Conservation (phyloP, 2,113 vertebrate species). For the Planiliza haematocheilus region DNA sequence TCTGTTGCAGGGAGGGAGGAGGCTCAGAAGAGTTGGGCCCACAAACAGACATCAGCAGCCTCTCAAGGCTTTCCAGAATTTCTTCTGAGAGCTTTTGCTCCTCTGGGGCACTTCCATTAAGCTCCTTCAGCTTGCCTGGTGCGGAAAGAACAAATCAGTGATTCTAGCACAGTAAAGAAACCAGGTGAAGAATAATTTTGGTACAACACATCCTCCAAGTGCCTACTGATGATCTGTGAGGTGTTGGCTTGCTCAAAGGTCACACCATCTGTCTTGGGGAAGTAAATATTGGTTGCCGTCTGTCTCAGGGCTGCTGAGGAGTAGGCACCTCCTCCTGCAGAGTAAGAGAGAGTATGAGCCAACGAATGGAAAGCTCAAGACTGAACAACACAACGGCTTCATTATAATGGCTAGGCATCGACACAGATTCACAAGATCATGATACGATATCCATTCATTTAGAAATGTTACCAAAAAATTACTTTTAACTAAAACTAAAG, state of each 20-base stretch:
- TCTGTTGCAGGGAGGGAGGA: slow-evolving; percentile 86
- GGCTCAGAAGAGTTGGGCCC: slow-evolving; percentile 77
- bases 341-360: background rate
- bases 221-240: slow-evolving; percentile 90
- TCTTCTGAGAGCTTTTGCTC: slow-evolving; percentile 78
- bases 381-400: no score
- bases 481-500: no score
- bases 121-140: slow-evolving; percentile 91
- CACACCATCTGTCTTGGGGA: slow-evolving; percentile 94
- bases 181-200: background rate
- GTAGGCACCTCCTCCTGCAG: slow-evolving; percentile 88
- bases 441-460: no score
- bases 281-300: slow-evolving; percentile 90
- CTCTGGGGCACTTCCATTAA: slow-evolving; percentile 76
- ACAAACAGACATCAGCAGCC: slow-evolving; percentile 84
- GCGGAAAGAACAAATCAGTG: slow-evolving; percentile 9
- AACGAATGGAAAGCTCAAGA: no score
- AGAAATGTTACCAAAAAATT: no score
- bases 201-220: background rate
- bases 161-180: background rate
- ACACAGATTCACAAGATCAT: no score
- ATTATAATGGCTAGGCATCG: no score
- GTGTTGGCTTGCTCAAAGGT: slow-evolving; percentile 96
- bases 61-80: slow-evolving; percentile 87
- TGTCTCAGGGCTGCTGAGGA: slow-evolving; percentile 78